Evolutionary conservation across 2,113 vertebrate genomes (phyloP), one percentile per base, ranked within the genome.

Genomic region (Alethe castanea): DNA sequence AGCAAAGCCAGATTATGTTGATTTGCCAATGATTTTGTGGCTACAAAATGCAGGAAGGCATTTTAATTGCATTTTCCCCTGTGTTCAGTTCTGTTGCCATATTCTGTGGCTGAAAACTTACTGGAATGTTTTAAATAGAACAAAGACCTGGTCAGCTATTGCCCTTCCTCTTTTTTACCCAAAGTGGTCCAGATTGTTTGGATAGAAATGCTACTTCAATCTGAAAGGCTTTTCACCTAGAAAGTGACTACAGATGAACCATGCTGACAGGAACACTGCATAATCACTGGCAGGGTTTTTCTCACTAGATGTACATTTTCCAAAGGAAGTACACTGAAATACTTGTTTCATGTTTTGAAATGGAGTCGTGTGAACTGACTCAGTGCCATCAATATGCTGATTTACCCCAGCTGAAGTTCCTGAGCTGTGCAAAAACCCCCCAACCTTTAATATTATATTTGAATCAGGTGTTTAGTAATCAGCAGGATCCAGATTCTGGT

Each of bases 41-140:
- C 90, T 92, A 60, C 71, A 94, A 94, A 90, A 93, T 74, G 82
- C 95, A 92, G 94, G 77, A 84, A 94, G 92, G 86, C 89, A 95
- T 97, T 97, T 97, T 95, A 96, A 97, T 94, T 95, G 70, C 83
- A 42, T 94, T 91, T 94, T 71, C 81, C 94, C 76, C 77, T 94
- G 80, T 78, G 91, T 95, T 94, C 86, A 45, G 83, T 60, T 89
- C 65, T 91, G 38, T 81, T 94, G 61, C 86, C 22, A 2, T 89
- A 57, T 72, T 96, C 64, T 73, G 80, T 77, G 90, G 67, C 7
- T 94, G 86, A 92, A 93, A 77, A 81, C 72, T 92, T 81, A 78
- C 66, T 69, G 82, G 52, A 90, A 71, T 74, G 44, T 71, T 95
- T 97, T 91, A 92, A 90, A 82, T 70, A 94, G 93, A 95, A 88